Conservation (phyloP, 1,140 invertebrate species). For the Armadillidium nasatum region DNA sequence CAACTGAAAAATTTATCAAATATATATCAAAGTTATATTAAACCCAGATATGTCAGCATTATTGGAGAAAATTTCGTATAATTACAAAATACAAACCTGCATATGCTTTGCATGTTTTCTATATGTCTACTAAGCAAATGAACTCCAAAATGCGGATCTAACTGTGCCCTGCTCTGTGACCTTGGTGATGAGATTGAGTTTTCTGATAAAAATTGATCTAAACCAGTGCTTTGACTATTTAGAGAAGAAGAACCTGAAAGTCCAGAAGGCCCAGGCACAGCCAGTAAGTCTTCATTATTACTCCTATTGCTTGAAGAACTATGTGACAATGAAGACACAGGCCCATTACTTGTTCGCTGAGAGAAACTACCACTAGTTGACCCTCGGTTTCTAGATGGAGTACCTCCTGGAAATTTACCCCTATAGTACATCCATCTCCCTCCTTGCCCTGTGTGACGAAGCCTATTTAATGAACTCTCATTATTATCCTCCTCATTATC, state of each 20-base stretch:
- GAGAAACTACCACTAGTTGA: background rate
- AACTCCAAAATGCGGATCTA: slow-evolving; percentile 45
- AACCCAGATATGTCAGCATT: no score
- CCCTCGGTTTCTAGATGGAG: background rate
- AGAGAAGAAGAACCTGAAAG: slow-evolving; percentile 22
- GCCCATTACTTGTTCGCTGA: background rate
- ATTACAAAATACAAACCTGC: slow-evolving; percentile 45
- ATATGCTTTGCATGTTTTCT: slow-evolving; percentile 51
- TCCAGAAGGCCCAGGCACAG: slow-evolving; percentile 32
- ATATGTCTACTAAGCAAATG: slow-evolving; percentile 51
- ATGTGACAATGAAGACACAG: background rate
- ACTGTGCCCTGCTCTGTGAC: slow-evolving; percentile 9
- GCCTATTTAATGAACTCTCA: background rate
- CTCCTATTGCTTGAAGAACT: background rate
- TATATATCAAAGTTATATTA: no score
- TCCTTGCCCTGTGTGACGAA: background rate
- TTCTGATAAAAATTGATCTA: background rate
- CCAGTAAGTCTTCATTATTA: slow-evolving; percentile 24
- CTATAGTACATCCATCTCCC: slow-evolving; percentile 6
- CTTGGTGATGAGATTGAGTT: slow-evolving; percentile 4
- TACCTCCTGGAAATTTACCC: background rate
- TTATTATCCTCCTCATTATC: background rate
- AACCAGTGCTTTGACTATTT: background rate
- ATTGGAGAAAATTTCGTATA: no score
- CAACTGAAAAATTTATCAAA: no score